Conservation (phyloP, 1,140 invertebrate genomes). For the Rhagoletis zephyria region DNA sequence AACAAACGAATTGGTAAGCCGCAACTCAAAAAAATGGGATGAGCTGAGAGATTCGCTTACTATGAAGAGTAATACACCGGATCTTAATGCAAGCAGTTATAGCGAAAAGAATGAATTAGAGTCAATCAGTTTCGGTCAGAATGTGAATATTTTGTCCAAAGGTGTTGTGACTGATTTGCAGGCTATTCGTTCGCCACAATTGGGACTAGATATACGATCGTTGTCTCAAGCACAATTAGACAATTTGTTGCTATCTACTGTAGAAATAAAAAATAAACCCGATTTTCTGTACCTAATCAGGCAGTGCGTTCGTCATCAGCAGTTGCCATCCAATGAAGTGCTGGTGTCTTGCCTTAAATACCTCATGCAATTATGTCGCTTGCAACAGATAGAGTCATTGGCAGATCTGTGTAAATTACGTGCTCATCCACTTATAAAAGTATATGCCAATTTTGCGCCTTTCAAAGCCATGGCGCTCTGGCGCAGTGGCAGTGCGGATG, state of each 20-base stretch:
- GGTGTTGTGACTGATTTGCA: constrained; percentile 66
- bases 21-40: constrained; percentile 73
- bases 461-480: constrained; percentile 75
- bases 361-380: constrained; percentile 64
- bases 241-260: constrained; percentile 69
- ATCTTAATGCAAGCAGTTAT: constrained; percentile 23
- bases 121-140: constrained; percentile 61
- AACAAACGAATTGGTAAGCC: constrained; percentile 73
- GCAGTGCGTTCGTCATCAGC: constrained; percentile 71
- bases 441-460: constrained; percentile 72
- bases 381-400: constrained; percentile 69
- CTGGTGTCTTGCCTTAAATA: constrained; percentile 68
- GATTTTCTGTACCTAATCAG: constrained; percentile 71
- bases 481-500: constrained; percentile 73
- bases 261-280: constrained; percentile 71
- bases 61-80: constrained; percentile 62
- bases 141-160: constrained; percentile 66
- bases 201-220: constrained; percentile 66
- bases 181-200: constrained; percentile 63
- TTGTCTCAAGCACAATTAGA: constrained; percentile 68
- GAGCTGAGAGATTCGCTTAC: constrained; percentile 66
- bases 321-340: constrained; percentile 70
- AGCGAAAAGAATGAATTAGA: constrained; percentile 33
- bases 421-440: constrained; percentile 65
- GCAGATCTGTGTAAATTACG: constrained; percentile 68